These are phyloP conservation scores for Mesoligia furuncula DNA, from an alignment of 2,888 invertebrate genomes.

Conservation along the genomic window DNA sequence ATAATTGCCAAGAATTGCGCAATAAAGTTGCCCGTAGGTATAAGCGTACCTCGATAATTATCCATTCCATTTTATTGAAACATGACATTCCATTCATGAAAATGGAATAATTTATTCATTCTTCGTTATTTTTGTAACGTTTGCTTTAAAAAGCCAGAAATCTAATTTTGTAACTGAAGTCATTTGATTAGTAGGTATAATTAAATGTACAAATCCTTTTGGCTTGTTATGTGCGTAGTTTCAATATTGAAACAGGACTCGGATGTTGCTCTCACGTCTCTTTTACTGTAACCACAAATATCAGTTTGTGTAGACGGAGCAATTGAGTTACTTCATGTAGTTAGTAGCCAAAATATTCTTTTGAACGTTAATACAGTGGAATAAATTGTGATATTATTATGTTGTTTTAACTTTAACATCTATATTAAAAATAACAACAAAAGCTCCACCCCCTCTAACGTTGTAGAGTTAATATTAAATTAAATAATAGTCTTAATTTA, in stretches of 20 bases:
- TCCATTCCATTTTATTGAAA: conserved; percentile 32
- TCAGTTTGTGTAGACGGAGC: conserved; percentile 52
- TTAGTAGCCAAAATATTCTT: conserved; percentile 46
- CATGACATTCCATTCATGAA: conserved; percentile 37
- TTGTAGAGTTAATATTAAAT: conserved; percentile 57
- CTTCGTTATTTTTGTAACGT: conserved; percentile 15
- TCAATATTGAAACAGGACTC: conserved; percentile 62
- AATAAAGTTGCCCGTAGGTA: neutral
- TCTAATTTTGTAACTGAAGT: conserved; percentile 34
- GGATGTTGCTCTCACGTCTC: conserved; percentile 42
- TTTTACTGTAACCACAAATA: conserved; percentile 57
- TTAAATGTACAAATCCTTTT: conserved; percentile 59
- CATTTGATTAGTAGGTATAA: conserved; percentile 58
- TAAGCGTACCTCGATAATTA: neutral
- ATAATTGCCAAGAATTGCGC: conserved; percentile 4
- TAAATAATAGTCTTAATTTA: conserved; percentile 59
- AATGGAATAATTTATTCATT: neutral
- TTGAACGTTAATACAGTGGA: conserved; percentile 26
- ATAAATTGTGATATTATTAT: conserved; percentile 41
- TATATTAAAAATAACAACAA: conserved; percentile 27
- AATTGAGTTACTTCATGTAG: conserved; percentile 59
- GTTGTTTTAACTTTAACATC: conserved; percentile 21
- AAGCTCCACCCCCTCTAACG: conserved; percentile 49
- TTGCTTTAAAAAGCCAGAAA: conserved; percentile 17
- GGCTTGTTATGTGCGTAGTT: conserved; percentile 44